These are phyloP conservation scores for Ormyrus labotus DNA, from an alignment of 2,888 invertebrate genomes.

Conservation along the genomic window DNA sequence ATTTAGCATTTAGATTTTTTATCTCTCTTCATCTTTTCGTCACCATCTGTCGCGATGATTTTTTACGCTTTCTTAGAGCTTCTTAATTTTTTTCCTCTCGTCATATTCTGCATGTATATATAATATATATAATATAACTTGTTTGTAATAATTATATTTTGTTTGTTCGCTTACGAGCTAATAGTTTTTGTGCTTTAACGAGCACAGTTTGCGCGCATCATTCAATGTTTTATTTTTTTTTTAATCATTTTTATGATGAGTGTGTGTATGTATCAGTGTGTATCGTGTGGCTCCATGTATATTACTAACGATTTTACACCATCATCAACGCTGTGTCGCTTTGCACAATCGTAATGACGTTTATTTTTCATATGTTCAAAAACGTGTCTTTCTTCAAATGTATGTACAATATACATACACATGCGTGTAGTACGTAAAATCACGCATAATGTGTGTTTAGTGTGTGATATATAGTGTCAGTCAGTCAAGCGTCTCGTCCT, in stretches of 20 bases:
- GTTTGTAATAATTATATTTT: slow-evolving; percentile 75
- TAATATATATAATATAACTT: slow-evolving; percentile 75
- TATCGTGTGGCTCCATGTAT: slow-evolving; percentile 55
- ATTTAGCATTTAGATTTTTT: slow-evolving; percentile 74
- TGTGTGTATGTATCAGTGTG: slow-evolving; percentile 59
- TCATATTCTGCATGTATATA: slow-evolving; percentile 74
- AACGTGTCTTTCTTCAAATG: slow-evolving; percentile 45
- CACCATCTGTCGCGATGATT: slow-evolving; percentile 63
- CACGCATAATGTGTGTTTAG: slow-evolving; percentile 56
- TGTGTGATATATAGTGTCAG: slow-evolving; percentile 51
- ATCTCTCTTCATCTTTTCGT: slow-evolving; percentile 64
- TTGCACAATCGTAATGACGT: slow-evolving; percentile 51
- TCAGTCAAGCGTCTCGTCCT: slow-evolving; percentile 58
- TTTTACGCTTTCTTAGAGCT: slow-evolving; percentile 62
- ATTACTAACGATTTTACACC: slow-evolving; percentile 52
- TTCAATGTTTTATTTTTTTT: slow-evolving; percentile 56
- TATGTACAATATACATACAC: slow-evolving; percentile 50
- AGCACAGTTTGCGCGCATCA: slow-evolving; percentile 72
- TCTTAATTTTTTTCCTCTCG: slow-evolving; percentile 59
- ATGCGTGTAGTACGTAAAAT: slow-evolving; percentile 38
- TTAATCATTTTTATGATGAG: slow-evolving; percentile 59
- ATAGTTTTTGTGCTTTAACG: slow-evolving; percentile 75
- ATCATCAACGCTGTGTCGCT: slow-evolving; percentile 35
- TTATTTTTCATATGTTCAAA: slow-evolving; percentile 50
- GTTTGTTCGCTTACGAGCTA: slow-evolving; percentile 75